Evolutionary conservation across 2,888 invertebrate species (phyloP), one percentile per base, ranked within the genome.

Genomic region (Labia minor): DNA sequence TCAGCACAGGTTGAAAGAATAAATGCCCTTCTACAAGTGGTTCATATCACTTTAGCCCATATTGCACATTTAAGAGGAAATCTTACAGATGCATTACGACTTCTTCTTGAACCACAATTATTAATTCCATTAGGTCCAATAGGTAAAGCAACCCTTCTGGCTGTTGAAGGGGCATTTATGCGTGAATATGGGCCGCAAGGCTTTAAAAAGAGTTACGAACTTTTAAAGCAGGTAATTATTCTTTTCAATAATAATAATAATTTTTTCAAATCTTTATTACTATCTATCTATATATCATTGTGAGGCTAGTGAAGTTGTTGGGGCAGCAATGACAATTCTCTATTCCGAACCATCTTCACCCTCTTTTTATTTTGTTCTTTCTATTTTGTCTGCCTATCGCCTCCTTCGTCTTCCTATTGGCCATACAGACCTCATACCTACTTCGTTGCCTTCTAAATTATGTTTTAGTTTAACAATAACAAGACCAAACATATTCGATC

Each of bases 101-200:
- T 49, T 49, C 49, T 49, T 49, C 49, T 49, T 16, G 49, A 49
- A 49, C 49, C 49, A 8, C 49, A 49, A 49, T 16, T 49, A 10
- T 8, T 14, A 4, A 49, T 49, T 1, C 18, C 65, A 11, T 33
- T 67, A 3, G 63, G 65, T 1, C 26, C 26, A 26, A 20, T 21
- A 10, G 67, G 64, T 2, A 67, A 62, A 11, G 69, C 69, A 19
- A 67, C 67, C 1, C 18, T 69, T 2, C n/a, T 64, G 21, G 69
- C 68, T 26, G 3, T 69, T 4, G 62, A 64, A 64, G 67, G 62
- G 19, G 62, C 67, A 16, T 26, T 68, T 2, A 21, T 67, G 1
- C 21, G 66, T 21, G 69, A 69, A 33, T 69, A 69, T 66, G 68
- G 68, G 1, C 64, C 64, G 11, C n/a, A 37, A 4, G 69, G 69